Percentiles rank a stretch among this genome's conserved stretches.
These are phyloP conservation scores for Drosophila bocqueti DNA, from an alignment of 1,140 invertebrate species.

Conservation along the genomic window DNA sequence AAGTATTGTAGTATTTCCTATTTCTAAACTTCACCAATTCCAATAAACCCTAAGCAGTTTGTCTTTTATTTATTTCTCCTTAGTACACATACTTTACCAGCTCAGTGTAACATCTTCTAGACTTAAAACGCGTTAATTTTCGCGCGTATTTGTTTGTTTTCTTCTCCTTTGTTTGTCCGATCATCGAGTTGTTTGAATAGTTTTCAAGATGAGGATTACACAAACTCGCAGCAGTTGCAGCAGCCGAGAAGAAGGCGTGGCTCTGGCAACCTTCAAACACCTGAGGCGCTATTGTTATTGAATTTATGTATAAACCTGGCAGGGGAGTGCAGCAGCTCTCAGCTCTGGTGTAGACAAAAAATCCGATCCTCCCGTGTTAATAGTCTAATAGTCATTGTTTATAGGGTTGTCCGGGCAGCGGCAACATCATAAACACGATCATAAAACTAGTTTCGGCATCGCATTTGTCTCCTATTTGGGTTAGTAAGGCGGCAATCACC, in stretches of 20 bases:
- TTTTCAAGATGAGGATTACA: slow-evolving; percentile 46
- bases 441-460: slow-evolving; percentile 75
- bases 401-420: slow-evolving; percentile 53
- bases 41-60: background rate
- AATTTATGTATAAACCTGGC: slow-evolving; percentile 25
- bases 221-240: slow-evolving; percentile 27
- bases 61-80: no score
- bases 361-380: slow-evolving; percentile 25
- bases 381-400: slow-evolving; percentile 61
- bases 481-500: slow-evolving; percentile 61
- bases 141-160: slow-evolving; percentile 65
- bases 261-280: slow-evolving; percentile 53
- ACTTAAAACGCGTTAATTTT: slow-evolving; percentile 57
- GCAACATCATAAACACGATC: slow-evolving; percentile 52
- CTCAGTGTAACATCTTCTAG: slow-evolving; percentile 46
- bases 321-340: slow-evolving; percentile 30
- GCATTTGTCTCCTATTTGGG: slow-evolving; percentile 67
- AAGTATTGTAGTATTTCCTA: background rate
- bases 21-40: no score
- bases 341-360: slow-evolving; percentile 1
- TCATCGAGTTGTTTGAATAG: slow-evolving; percentile 37
- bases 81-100: slow-evolving; percentile 7
- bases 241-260: slow-evolving; percentile 20
- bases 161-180: slow-evolving; percentile 38
- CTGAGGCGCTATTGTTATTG: slow-evolving; percentile 36